phyloP scores from a whole-genome alignment of 2,113 vertebrate species.

The Xenotilapia leptura region DNA sequence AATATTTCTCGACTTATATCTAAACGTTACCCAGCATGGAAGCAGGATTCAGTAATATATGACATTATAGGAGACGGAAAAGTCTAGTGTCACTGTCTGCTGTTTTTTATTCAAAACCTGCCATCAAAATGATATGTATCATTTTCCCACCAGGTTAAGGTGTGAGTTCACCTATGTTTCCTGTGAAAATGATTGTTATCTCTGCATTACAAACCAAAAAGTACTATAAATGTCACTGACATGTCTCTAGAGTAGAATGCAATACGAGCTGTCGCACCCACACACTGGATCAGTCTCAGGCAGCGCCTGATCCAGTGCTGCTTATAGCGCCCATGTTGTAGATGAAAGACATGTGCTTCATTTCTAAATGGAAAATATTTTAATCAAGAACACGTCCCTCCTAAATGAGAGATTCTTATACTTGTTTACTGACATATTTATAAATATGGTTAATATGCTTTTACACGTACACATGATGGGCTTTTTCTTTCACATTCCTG shows the following conservation, averaged over 20 bases:
- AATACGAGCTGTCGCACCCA: not conserved
- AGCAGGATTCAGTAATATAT: not conserved
- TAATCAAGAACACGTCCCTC: not conserved
- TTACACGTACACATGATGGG: not conserved
- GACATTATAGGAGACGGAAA: not conserved
- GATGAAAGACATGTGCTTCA: not conserved
- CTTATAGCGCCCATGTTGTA: not conserved
- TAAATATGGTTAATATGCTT: not conserved
- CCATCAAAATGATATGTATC: not conserved
- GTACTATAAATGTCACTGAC: not conserved
- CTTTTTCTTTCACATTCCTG: not conserved
- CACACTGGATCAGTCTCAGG: not conserved
- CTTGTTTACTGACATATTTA: not conserved
- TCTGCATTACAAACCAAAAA: not conserved
- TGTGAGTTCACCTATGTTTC: not conserved
- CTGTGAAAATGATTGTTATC: not conserved
- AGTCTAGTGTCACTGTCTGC: not conserved
- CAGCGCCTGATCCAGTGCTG: not conserved
- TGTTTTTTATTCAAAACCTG: constrained; percentile 2
- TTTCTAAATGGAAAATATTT: not conserved
- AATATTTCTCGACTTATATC: not conserved
- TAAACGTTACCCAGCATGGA: not conserved
- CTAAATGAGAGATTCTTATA: not conserved
- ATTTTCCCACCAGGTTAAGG: not conserved
- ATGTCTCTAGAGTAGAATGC: not conserved